Evolutionary conservation across 2,113 vertebrate species (phyloP).

Genomic region (Phasianus colchicus): DNA sequence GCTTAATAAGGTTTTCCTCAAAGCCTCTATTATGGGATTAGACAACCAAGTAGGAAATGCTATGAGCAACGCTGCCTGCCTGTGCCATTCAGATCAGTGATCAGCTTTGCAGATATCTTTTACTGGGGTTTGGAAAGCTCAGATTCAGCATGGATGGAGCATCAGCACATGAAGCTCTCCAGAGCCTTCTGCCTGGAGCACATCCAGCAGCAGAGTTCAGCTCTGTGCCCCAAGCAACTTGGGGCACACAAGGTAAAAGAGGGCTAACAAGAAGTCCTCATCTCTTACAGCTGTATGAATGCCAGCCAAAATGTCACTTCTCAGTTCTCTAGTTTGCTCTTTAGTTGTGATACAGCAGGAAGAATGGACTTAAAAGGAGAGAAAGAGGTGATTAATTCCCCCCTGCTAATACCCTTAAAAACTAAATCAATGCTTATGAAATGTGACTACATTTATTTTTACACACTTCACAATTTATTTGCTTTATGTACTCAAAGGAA

Average conservation of each 20-base stretch:
- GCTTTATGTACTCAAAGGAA: background rate
- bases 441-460: background rate
- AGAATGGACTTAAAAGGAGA: background rate
- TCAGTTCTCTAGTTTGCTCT: background rate
- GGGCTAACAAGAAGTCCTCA: background rate
- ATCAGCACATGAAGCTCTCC: background rate
- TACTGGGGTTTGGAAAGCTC: background rate
- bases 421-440: background rate
- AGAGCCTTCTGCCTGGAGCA: background rate
- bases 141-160: background rate
- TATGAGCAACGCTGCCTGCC: background rate
- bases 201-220: background rate
- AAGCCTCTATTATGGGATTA: background rate
- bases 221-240: background rate
- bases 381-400: background rate
- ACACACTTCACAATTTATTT: background rate
- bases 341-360: background rate
- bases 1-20: background rate
- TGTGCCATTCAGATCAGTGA: background rate
- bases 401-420: background rate
- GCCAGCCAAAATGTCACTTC: background rate
- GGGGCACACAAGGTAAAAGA: background rate
- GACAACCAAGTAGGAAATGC: background rate
- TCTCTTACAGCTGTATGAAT: background rate
- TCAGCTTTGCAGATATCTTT: background rate